Base-by-base conservation (phyloP, 2,113 vertebrate genomes). In the Uria aalge region DNA sequence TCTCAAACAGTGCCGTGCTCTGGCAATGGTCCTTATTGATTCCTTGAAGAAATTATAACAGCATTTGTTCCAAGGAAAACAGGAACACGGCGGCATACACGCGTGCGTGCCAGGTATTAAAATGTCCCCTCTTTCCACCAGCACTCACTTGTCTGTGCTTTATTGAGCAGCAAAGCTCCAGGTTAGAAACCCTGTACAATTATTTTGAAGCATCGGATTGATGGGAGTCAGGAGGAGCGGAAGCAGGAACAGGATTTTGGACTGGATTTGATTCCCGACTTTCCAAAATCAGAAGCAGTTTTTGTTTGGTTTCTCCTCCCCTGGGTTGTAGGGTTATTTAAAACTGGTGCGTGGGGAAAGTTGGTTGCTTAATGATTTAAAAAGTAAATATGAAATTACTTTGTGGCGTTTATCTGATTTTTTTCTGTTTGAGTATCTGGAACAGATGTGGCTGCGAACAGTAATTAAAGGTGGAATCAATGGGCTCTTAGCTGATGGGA, bases 31-130 rank as follows among this genome's bases (percentile, higher is more conserved):
- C 74, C 17, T 96, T 98, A 98, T 97, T 97, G 98, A 98, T 98
- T 97, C 96, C 93, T 92, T 92, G 82, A 95, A 98, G 98, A 93
- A 98, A 98, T 98, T 96, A 95, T 93, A 98, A 95, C 8, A 20
- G 90, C 67, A n/a, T 97, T 98, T 98, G 90, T 98, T 97, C 96
- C 92, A 84, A 95, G 96, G 96, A 90, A 96, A 98, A 95, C 9
- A 82, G 84, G 96, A 67, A 71, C 79, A 41, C 59, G 29, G 81
- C 92, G 63, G 48, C 73, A 75, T 72, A 92, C 81, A 63, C 22
- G 62, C 2, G 5, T 6, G 8, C 56, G 9, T 21, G 34, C 30
- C 93, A 72, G 30, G 7, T 78, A 72, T 67, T 63, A 24, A 75
- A 91, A 59, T 36, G 52, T 81, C 19, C 68, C 55, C 29, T 40